A percentile compares a stretch with the other conserved stretches of the same genome.
Conservation (phyloP, 2,113 vertebrate species). For the Gallinago paraguaiae region DNA sequence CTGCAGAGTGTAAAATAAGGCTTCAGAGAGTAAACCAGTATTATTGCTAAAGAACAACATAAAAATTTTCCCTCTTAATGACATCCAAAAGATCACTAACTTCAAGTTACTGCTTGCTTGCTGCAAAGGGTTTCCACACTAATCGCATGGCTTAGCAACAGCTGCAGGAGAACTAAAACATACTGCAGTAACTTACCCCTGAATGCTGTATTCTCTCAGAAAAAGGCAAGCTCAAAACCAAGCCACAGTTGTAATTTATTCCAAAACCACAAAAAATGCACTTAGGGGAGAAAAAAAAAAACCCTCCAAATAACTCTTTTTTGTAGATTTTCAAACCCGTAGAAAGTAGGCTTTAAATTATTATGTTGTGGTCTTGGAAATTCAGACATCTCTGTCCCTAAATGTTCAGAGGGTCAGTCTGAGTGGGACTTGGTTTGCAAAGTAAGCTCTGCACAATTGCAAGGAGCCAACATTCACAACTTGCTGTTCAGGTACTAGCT, state of each 20-base stretch:
- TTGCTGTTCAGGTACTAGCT: background rate
- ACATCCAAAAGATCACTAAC: conserved; percentile 57
- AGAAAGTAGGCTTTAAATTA: conserved; percentile 2
- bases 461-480: background rate
- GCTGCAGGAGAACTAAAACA: conserved; percentile 45
- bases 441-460: background rate
- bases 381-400: background rate
- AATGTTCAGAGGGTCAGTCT: background rate
- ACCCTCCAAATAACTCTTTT: background rate
- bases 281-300: background rate
- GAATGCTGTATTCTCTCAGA: background rate
- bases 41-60: conserved; percentile 50
- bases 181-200: background rate
- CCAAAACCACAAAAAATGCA: background rate
- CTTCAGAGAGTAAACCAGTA: conserved; percentile 41
- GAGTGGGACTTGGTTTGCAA: background rate
- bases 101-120: conserved; percentile 67
- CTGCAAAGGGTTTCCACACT: conserved; percentile 30
- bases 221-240: conserved; percentile 21
- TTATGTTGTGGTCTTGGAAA: background rate
- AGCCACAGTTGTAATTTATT: background rate
- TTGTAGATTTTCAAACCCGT: background rate
- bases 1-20: conserved; percentile 7
- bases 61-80: conserved; percentile 29
- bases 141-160: conserved; percentile 55